Evolutionary conservation across 2,797 vertebrate species (phyloP).

Genomic region (Nyctibius grandis): DNA sequence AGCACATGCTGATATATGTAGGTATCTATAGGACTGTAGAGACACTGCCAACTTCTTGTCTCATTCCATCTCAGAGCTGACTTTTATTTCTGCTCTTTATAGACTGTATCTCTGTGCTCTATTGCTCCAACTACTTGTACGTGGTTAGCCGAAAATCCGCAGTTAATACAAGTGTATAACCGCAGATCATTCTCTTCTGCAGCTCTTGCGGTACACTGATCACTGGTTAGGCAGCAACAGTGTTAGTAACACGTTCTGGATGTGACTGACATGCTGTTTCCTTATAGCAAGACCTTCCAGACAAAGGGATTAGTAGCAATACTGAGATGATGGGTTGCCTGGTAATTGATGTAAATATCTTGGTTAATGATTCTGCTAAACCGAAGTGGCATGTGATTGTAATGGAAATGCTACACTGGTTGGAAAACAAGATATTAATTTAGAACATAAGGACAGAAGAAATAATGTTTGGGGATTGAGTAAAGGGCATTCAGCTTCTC

Average conservation of each 20-base stretch:
- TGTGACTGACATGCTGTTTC: neutral
- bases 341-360: slow-evolving; percentile 26
- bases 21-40: neutral
- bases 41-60: neutral
- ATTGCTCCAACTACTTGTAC: neutral
- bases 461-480: slow-evolving; percentile 37
- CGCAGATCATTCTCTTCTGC: neutral
- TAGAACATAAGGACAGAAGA: slow-evolving; percentile 51
- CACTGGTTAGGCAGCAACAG: neutral
- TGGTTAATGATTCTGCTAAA: slow-evolving; percentile 43
- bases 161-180: neutral
- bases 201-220: neutral
- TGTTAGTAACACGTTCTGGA: neutral
- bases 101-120: neutral
- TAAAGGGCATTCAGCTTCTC: slow-evolving; percentile 42
- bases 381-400: slow-evolving; percentile 40
- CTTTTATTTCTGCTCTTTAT: neutral
- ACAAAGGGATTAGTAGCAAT: neutral
- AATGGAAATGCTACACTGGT: slow-evolving; percentile 39
- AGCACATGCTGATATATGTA: neutral
- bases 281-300: neutral
- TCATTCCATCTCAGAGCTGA: neutral
- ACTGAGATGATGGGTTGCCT: neutral
- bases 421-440: slow-evolving; percentile 65
- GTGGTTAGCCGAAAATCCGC: neutral